Conservation (phyloP, 2,888 invertebrate genomes). For the Phortica magna region DNA sequence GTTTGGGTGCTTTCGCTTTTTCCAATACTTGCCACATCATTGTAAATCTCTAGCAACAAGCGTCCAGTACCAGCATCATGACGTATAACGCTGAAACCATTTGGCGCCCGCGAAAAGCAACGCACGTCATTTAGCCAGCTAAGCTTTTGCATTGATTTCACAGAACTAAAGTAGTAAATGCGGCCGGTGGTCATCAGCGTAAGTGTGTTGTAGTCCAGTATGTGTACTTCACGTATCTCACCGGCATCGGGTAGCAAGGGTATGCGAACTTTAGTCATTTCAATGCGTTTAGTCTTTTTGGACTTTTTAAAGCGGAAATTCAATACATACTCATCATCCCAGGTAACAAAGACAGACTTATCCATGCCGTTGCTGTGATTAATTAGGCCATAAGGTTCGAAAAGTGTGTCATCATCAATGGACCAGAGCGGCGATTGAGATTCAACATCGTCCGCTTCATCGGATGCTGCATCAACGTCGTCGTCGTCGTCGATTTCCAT, state of each 20-base stretch:
- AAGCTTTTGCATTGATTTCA: constrained; percentile 69
- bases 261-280: constrained; percentile 67
- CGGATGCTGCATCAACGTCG: neutral
- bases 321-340: constrained; percentile 73
- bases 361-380: constrained; percentile 66
- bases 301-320: constrained; percentile 74
- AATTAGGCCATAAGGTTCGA: constrained; percentile 70
- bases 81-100: constrained; percentile 73
- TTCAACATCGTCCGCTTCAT: too few relatives aligned
- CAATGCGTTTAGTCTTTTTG: constrained; percentile 52
- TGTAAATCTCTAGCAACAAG: constrained; percentile 66
- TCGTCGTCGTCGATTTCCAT: neutral
- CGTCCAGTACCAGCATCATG: constrained; percentile 48
- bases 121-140: constrained; percentile 69
- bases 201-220: constrained; percentile 74
- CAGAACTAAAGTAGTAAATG: constrained; percentile 74
- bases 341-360: constrained; percentile 74
- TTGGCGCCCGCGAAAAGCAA: constrained; percentile 57
- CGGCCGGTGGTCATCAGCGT: constrained; percentile 69
- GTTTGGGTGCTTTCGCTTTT: constrained; percentile 57
- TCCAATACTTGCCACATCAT: constrained; percentile 66
- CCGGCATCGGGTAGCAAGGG: constrained; percentile 51
- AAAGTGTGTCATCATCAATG: constrained; percentile 72
- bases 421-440: constrained; percentile 61
- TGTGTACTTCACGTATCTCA: constrained; percentile 62